These are phyloP conservation scores for Mesitornis unicolor DNA, from an alignment of 2,113 vertebrate genomes.

Conservation along the genomic window DNA sequence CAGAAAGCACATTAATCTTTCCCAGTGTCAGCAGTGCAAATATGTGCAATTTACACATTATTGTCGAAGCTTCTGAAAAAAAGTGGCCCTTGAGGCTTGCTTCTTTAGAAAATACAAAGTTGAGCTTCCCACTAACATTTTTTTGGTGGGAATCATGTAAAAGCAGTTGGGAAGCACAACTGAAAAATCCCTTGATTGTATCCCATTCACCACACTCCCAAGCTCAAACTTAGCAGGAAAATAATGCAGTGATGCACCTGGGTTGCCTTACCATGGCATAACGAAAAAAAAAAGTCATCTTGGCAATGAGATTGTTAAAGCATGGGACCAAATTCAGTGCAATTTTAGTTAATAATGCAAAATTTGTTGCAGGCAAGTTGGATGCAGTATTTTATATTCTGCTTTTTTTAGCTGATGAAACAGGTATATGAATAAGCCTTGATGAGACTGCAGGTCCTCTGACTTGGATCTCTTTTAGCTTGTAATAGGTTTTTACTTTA, in stretches of 20 bases:
- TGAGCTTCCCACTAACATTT: not conserved
- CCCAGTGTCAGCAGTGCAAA: constrained; percentile 10
- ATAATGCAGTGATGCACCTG: not conserved
- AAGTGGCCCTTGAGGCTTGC: not conserved
- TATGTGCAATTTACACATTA: not conserved
- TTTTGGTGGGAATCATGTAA: not conserved
- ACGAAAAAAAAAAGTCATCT: not conserved
- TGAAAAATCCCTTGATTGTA: not conserved
- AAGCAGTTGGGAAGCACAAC: not conserved
- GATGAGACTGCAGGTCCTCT: not conserved
- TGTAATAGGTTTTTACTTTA: not conserved
- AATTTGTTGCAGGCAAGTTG: not conserved
- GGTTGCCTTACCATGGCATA: not conserved
- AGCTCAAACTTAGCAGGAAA: not conserved
- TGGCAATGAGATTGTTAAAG: not conserved
- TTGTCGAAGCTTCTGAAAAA: not conserved
- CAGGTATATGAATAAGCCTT: not conserved
- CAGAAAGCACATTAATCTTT: constrained; percentile 13
- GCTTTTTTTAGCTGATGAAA: not conserved
- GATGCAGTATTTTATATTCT: not conserved
- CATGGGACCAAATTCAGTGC: not conserved
- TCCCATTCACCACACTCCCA: not conserved
- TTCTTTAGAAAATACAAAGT: constrained; percentile 1
- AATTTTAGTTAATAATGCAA: not conserved
- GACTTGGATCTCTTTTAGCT: not conserved